A percentile compares a stretch with the other conserved stretches of the same genome.
phyloP scores from a whole-genome alignment of 92 coral and sea anemone species.

The Phenganax stokvisi region DNA sequence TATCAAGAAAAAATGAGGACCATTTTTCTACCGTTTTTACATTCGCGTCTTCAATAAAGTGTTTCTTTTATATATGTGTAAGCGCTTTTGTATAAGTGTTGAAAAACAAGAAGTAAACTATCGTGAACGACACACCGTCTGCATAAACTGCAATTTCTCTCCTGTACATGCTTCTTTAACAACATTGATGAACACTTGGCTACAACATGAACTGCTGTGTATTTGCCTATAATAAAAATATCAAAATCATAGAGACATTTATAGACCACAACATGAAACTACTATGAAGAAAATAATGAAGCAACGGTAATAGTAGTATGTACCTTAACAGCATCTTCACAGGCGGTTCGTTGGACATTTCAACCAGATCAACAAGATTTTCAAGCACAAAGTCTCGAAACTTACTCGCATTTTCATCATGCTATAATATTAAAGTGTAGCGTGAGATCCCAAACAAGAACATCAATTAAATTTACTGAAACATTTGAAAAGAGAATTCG shows the following conservation, averaged over 20 bases:
- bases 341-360: conserved; percentile 66
- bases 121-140: not conserved
- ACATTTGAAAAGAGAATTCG: not conserved
- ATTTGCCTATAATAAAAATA: conserved; percentile 26
- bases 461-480: not conserved
- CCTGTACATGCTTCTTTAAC: not conserved
- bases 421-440: conserved; percentile 1
- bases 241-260: not conserved
- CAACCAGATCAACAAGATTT: conserved; percentile 62
- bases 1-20: too few species aligned
- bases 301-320: not conserved
- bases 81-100: too few species aligned
- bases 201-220: conserved; percentile 28
- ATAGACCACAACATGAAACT: too few species aligned
- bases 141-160: not conserved
- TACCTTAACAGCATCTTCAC: conserved; percentile 71
- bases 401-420: conserved; percentile 4
- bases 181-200: conserved; percentile 32
- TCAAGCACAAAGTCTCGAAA: conserved; percentile 43
- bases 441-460: not conserved
- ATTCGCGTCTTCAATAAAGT: too few species aligned
- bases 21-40: too few species aligned
- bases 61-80: too few species aligned
- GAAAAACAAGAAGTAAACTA: not conserved
- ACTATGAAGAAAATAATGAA: not conserved